A percentile compares a stretch with the other conserved stretches of the same genome.
Conservation (phyloP, 2,113 vertebrate species). For the Hemicordylus capensis region DNA sequence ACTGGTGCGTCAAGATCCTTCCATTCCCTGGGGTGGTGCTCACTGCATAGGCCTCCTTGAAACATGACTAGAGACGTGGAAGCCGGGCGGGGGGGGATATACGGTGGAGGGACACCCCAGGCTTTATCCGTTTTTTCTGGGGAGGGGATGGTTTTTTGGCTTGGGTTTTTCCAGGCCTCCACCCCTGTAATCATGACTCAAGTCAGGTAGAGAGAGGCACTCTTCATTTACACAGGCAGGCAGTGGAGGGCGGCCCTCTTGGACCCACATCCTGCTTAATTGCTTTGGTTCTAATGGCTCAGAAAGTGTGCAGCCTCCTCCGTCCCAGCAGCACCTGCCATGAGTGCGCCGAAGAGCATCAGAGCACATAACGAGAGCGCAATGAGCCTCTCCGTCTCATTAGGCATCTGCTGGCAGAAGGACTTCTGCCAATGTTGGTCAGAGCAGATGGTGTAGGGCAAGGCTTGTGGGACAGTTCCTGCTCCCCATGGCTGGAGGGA, state of each 20-base stretch:
- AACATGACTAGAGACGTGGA: too few species aligned
- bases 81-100: too few species aligned
- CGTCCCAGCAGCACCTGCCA: neutral
- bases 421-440: neutral
- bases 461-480: neutral
- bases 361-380: neutral
- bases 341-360: neutral
- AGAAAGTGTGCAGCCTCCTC: neutral
- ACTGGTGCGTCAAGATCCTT: neutral
- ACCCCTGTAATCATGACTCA: too few species aligned
- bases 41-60: too few species aligned
- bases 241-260: neutral
- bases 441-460: neutral
- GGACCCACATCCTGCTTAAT: neutral
- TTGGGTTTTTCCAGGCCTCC: too few species aligned
- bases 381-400: neutral
- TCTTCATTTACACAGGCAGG: too few species aligned
- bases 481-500: neutral
- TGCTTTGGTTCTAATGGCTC: neutral
- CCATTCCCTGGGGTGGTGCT: neutral
- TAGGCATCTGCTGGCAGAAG: neutral
- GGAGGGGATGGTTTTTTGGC: too few species aligned
- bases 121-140: too few species aligned
- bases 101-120: too few species aligned
- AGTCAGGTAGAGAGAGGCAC: too few species aligned